phyloP scores from a whole-genome alignment of 1,140 invertebrate genomes.

The Polypedilum pembai region DNA sequence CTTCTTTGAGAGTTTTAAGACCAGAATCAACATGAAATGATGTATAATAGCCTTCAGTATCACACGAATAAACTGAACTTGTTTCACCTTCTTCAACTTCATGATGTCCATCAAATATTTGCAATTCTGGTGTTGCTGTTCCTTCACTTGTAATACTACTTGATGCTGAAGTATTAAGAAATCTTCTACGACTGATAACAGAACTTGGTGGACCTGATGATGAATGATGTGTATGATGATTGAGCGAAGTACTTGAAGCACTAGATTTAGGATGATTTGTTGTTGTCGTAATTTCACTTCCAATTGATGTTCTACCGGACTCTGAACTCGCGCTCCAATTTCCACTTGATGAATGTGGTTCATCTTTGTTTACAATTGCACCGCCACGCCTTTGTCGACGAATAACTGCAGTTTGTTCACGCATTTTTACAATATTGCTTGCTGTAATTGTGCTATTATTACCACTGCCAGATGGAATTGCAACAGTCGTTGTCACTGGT shows the following conservation, averaged over 20 bases:
- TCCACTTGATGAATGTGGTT: slow-evolving; percentile 80
- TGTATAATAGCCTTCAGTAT: slow-evolving; percentile 95
- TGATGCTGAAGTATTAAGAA: slow-evolving; percentile 66
- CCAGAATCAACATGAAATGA: slow-evolving; percentile 95
- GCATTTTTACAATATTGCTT: slow-evolving; percentile 52
- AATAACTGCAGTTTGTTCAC: slow-evolving; percentile 58
- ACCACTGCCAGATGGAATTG: slow-evolving; percentile 38
- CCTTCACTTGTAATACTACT: slow-evolving; percentile 78
- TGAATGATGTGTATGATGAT: slow-evolving; percentile 51
- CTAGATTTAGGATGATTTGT: slow-evolving; percentile 62
- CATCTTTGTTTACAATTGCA: slow-evolving; percentile 53
- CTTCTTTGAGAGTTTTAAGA: slow-evolving; percentile 73
- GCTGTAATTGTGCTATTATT: too few species aligned
- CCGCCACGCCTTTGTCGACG: slow-evolving; percentile 50
- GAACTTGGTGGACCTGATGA: slow-evolving; percentile 58
- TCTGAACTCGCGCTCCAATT: slow-evolving; percentile 90
- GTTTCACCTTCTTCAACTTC: slow-evolving; percentile 75
- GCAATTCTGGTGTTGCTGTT: slow-evolving; percentile 73
- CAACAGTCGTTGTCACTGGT: slow-evolving; percentile 45
- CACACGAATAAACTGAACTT: slow-evolving; percentile 88
- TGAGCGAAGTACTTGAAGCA: slow-evolving; percentile 59
- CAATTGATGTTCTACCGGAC: slow-evolving; percentile 75
- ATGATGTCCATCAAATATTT: slow-evolving; percentile 57
- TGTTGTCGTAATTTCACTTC: slow-evolving; percentile 66
- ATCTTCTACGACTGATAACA: slow-evolving; percentile 55